Percentiles rank a stretch among this genome's conserved stretches.
Evolutionary conservation across 2,888 invertebrate species (phyloP).

Genomic region (Unio pictorum): DNA sequence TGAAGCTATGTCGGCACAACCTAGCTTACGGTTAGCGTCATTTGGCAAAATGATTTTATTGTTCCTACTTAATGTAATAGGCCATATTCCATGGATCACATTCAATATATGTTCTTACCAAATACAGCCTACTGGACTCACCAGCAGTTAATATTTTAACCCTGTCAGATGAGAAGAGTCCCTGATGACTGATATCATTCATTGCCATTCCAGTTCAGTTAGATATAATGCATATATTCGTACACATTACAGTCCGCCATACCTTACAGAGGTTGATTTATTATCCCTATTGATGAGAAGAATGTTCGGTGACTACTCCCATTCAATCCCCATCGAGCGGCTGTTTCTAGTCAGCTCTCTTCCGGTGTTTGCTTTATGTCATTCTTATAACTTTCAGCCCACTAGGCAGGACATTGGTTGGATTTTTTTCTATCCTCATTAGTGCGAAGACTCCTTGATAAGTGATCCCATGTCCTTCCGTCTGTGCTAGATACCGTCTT

Average conservation of each 20-base stretch:
- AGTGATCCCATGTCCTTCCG: constrained; percentile 85
- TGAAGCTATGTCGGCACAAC: no score
- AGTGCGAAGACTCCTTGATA: constrained; percentile 78
- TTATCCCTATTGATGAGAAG: constrained; percentile 57
- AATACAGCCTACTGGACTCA: no score
- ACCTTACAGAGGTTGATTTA: constrained; percentile 17
- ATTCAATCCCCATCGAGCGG: constrained; percentile 87
- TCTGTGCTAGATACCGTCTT: constrained; percentile 84
- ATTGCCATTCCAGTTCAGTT: constrained; percentile 91
- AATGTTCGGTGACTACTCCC: constrained; percentile 86
- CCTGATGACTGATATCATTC: constrained; percentile 86
- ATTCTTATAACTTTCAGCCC: constrained; percentile 40
- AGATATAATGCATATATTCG: not conserved
- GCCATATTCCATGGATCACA: no score
- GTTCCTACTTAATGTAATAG: no score
- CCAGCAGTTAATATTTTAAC: constrained; percentile 30
- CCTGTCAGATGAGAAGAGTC: constrained; percentile 70
- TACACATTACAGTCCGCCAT: no score
- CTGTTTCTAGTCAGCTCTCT: no score
- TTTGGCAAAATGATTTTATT: no score
- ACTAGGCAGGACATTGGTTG: constrained; percentile 56
- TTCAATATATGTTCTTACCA: not conserved
- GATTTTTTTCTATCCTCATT: constrained; percentile 61
- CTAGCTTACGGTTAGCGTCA: no score
- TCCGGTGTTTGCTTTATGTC: constrained; percentile 75